These are phyloP conservation scores for Isaurus tuberculatus DNA, from an alignment of 92 coral and sea anemone species.

Conservation along the genomic window DNA sequence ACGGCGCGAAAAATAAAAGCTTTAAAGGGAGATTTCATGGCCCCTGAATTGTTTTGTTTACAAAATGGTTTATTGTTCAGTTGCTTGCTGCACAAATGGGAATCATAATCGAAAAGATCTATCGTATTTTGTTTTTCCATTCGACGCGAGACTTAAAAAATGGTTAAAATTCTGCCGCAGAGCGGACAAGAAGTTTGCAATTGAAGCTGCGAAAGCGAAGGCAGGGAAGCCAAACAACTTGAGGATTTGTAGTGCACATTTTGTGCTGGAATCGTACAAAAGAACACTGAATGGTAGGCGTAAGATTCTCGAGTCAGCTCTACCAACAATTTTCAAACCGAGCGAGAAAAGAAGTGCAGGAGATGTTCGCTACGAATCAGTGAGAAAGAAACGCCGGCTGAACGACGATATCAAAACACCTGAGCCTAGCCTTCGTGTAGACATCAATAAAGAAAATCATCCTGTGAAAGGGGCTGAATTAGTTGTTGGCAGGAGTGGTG, in stretches of 20 bases:
- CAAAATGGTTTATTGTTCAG: slow-evolving; percentile 27
- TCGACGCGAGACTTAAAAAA: background rate
- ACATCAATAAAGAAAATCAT: background rate
- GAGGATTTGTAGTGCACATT: slow-evolving; percentile 54
- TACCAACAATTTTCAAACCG: background rate
- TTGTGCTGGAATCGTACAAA: slow-evolving; percentile 44
- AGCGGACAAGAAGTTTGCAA: background rate
- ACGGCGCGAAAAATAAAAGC: background rate
- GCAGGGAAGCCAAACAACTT: slow-evolving; percentile 46
- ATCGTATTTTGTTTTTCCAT: slow-evolving; percentile 1
- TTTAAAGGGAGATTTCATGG: background rate
- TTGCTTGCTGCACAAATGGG: slow-evolving; percentile 42
- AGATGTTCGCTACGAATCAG: slow-evolving; percentile 43
- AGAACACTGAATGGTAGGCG: slow-evolving; percentile 1
- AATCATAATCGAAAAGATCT: background rate
- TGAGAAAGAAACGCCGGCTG: slow-evolving; percentile 21
- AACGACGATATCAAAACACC: background rate
- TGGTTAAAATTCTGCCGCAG: background rate
- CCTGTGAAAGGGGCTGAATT: background rate
- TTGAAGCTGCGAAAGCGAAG: slow-evolving; percentile 23
- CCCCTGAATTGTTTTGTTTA: background rate
- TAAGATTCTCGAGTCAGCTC: background rate
- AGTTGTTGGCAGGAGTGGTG: background rate
- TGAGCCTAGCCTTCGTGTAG: background rate
- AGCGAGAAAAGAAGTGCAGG: background rate